Base-by-base conservation (phyloP, 2,113 vertebrate species). In the Rhea pennata region DNA sequence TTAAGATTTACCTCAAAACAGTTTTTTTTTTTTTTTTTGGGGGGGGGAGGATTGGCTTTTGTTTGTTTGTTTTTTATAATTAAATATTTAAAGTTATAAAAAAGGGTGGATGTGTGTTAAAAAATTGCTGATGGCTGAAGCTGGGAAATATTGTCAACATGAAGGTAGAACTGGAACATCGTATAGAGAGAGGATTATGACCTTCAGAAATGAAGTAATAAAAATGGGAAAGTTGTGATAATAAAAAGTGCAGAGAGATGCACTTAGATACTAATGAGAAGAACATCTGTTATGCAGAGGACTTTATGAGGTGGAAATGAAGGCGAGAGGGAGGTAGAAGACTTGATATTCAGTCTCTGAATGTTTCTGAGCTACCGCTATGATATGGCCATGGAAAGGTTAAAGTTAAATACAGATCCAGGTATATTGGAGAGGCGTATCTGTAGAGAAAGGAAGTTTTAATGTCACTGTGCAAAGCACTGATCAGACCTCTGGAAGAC, bases 21-120 rank as follows among this genome's bases (percentile, higher is more conserved):
- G 44, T 31, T 17, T 33, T 22, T n/a, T n/a, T n/a, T n/a, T 42
- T 40, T 33, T 31, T 66, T 31, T 20, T 76, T 48, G 36, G 36
- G 36, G 36, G 36, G 36, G 36, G 36, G 36, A 36, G 36, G 36
- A 36, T 36, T 36, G 36, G 36, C 36, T 36, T 36, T 36, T 36
- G 36, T 36, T 36, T 36, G 36, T 36, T 36, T 36, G 36, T 6
- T 5, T 87, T 70, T 39, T 2, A 1, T n/a, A 36, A 69, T 82
- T 48, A 48, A 24, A 11, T 39, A 39, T 74, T 69, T 74, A 73
- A 29, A 93, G 77, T 64, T 74, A 48, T 7, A 48, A 10, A 44
- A 64, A 69, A 62, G 3, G 3, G 14, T 56, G 56, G 11, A 39
- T 26, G 1, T 19, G 2, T 0, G 0, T 10, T 73, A 76, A 84